Base-by-base conservation (phyloP, 1,140 invertebrate genomes). In the Pectinophora gossypiella region DNA sequence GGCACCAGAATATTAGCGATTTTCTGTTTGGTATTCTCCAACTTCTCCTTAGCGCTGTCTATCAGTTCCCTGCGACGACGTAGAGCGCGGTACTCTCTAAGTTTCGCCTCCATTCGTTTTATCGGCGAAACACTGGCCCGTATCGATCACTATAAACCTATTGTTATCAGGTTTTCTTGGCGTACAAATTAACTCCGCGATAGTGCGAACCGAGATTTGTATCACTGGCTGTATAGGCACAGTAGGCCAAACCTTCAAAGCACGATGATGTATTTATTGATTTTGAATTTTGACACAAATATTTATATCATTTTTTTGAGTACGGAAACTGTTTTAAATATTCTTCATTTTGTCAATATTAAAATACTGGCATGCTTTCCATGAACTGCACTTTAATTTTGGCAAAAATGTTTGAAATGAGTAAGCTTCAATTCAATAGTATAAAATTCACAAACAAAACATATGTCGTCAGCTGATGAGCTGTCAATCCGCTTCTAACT, bases 31-130 rank as follows among this genome's bases (percentile, higher is more conserved):
- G 76, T 59, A 22, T 71, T 59, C 49, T 70, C 61, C 0, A 84
- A 45, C 48, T 79, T 79, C 19, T 78, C 64, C 42, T 80, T 81
- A 9, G 76, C 66, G 53, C 66, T 77, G 18, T 85, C 70, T 10
- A 80, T 65, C 6, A 82, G 40, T 60, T 81, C 74, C 67, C 79
- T 73, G 48, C 80, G 76, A 15, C 76, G 72, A 51, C 82, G 66
- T 20, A 75, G 57, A 36, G 81, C 70, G 49, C 87, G 76, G 51
- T 87, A 88, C 54, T 86, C 81, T 53, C 64, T 76, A 38, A 88
- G 54, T 66, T 85, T 85, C 27, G 76, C 70, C 77, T 88, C 87
- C 79, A 88, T 88, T 57, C 61, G 74, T 67, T 32, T 23, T 45
- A 3, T 6, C 5, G 12, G 12, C 23, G 12, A 5, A 27, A 27